These are phyloP conservation scores for Caradrina kadenii DNA, from an alignment of 2,888 invertebrate species.

Conservation along the genomic window DNA sequence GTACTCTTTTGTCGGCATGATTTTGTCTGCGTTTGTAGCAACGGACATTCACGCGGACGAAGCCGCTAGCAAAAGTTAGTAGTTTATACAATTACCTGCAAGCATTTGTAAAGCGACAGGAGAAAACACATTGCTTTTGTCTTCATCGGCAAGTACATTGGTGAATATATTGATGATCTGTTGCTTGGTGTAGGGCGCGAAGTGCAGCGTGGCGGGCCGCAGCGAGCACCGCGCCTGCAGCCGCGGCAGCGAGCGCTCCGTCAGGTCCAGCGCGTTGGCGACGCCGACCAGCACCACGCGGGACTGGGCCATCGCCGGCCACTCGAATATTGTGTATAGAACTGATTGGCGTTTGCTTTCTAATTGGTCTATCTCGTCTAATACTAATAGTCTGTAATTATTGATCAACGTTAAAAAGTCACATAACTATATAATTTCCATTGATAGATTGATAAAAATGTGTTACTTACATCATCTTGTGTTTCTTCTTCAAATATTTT, in stretches of 20 bases:
- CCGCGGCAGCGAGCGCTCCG: slow-evolving; percentile 96
- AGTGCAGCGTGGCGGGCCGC: slow-evolving; percentile 95
- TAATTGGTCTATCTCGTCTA: slow-evolving; percentile 99
- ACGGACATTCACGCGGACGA: too few species aligned
- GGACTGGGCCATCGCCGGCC: slow-evolving; percentile 94
- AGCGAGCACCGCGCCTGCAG: slow-evolving; percentile 94
- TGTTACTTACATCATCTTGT: slow-evolving; percentile 93
- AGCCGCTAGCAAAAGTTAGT: background rate
- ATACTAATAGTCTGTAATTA: slow-evolving; percentile 92
- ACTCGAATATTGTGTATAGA: slow-evolving; percentile 97
- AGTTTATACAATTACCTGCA: slow-evolving; percentile 90
- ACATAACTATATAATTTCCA: slow-evolving; percentile 1
- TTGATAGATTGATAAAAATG: background rate
- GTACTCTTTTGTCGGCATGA: too few species aligned
- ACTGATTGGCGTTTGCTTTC: slow-evolving; percentile 96
- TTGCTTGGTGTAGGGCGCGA: slow-evolving; percentile 97
- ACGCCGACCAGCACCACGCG: slow-evolving; percentile 96
- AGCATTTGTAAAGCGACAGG: slow-evolving; percentile 96
- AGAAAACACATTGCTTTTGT: slow-evolving; percentile 93
- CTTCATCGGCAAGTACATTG: slow-evolving; percentile 93
- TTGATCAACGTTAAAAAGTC: background rate
- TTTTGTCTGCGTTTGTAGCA: too few species aligned
- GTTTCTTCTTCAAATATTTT: slow-evolving; percentile 92
- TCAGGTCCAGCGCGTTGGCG: slow-evolving; percentile 98
- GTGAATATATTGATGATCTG: slow-evolving; percentile 97